phyloP scores from a whole-genome alignment of 2,797 vertebrate species.

The Myotis planiceps region DNA sequence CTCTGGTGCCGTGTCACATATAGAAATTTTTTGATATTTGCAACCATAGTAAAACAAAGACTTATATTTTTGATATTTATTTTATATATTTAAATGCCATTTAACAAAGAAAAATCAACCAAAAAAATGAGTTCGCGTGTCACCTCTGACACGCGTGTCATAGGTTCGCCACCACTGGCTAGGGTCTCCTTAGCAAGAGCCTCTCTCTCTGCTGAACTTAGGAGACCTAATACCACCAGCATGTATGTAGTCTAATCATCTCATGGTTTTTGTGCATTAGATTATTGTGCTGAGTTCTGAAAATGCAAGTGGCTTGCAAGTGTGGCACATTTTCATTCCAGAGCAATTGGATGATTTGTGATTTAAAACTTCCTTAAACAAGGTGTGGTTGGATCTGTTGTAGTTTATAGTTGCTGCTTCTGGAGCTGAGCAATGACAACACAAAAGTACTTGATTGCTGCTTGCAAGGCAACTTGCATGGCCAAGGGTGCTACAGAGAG shows the following conservation, averaged over 20 bases:
- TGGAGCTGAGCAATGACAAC: not conserved
- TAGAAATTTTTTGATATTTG: no score
- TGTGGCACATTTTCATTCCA: not conserved
- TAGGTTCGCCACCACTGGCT: no score
- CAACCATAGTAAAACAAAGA: no score
- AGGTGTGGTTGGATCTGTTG: not conserved
- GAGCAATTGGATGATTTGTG: not conserved
- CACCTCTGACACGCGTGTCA: no score
- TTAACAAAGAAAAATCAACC: no score
- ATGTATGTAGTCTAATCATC: not conserved
- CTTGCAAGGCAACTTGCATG: not conserved
- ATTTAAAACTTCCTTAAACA: not conserved
- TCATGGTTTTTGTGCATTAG: not conserved
- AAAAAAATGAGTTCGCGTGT: no score
- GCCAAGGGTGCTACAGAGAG: not conserved
- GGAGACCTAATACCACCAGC: accelerated
- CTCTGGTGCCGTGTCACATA: no score
- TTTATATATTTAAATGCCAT: no score
- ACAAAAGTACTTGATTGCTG: not conserved
- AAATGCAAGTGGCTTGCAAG: not conserved
- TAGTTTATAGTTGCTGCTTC: not conserved
- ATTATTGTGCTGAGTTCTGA: not conserved
- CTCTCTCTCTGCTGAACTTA: not conserved
- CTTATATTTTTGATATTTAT: no score
- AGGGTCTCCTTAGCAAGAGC: not conserved